Base-by-base conservation (phyloP, 2,797 vertebrate genomes). In the Sebastes iracundus region DNA sequence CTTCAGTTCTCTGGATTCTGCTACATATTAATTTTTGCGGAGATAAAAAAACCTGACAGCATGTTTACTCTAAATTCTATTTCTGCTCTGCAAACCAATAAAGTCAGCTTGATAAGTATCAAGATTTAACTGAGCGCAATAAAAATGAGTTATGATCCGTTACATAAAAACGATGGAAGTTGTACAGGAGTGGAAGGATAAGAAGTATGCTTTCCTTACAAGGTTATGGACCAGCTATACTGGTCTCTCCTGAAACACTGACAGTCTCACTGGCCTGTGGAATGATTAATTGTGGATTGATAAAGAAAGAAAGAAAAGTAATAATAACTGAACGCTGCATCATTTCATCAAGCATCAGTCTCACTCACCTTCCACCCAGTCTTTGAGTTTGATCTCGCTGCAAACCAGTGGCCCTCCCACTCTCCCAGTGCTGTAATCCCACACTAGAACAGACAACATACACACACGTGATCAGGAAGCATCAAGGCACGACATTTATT, bases 401-500 rank as follows among this genome's bases (percentile, higher is more conserved):
- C 98, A 99, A 83, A 97, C 94, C 90, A 99, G 94, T 1, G 98
- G 98, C 4, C 96, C 97, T 80, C 98, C 98, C 60, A 99, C 98
- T 96, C 98, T 95, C 83, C 98, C 98, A 49, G 98, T 98, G 88
- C 97, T 97, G 90, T 97, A 99, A 93, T 99, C 98, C 96, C 96
- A 98, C 89, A 96, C 98, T 99, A 88, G 28, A 96, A 95, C 63
- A 80, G 14, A 73, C 81, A 56, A 52, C 64, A 18, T 27, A 52
- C 42, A 67, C 42, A 14, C 66, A 32, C 12, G 32, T 20, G 3
- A 81, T 86, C 58, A 89, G 73, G 32, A 73, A 79, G 18, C 75
- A 72, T 85, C 63, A 61, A 79, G 77, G 23, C 67, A 82, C 22
- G 52, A 80, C 74, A 79, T 83, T 77, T 66, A 72, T 87, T 38